A percentile compares a stretch with the other conserved stretches of the same genome.
phyloP scores from a whole-genome alignment of 2,888 invertebrate genomes.

The Helleia helle region DNA sequence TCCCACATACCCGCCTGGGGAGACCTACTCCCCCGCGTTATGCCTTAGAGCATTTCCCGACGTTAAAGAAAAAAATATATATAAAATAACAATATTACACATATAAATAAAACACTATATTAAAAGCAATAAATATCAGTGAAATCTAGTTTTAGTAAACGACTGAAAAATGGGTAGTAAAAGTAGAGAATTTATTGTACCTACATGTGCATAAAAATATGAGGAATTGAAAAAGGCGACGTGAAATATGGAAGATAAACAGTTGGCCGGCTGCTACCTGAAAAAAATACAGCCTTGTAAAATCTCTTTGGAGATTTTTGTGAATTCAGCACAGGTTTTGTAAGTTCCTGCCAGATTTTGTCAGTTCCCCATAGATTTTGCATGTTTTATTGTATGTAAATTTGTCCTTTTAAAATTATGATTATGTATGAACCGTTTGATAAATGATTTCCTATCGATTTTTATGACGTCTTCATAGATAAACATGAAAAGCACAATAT shows the following conservation, averaged over 20 bases:
- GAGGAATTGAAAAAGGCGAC: slow-evolving; percentile 39
- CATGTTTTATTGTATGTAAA: slow-evolving; percentile 8
- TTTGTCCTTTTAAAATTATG: too few relatives aligned
- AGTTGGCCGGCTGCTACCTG: slow-evolving; percentile 24
- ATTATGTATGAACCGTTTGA: too few relatives aligned
- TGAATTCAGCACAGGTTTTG: slow-evolving; percentile 31
- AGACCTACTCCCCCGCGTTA: too few relatives aligned
- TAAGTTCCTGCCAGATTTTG: too few relatives aligned
- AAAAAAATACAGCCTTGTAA: slow-evolving; percentile 50
- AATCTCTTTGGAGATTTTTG: slow-evolving; percentile 38
- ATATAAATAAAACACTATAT: neutral
- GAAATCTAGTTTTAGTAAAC: neutral
- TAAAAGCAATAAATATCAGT: slow-evolving; percentile 1
- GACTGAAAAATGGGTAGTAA: neutral
- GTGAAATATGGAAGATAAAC: slow-evolving; percentile 45
- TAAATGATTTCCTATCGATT: too few relatives aligned
- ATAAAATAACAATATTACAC: too few relatives aligned
- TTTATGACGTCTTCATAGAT: too few relatives aligned
- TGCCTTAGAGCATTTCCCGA: too few relatives aligned
- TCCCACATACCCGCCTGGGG: too few relatives aligned
- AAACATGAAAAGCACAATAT: too few relatives aligned
- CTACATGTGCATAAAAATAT: slow-evolving; percentile 22
- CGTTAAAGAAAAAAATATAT: too few relatives aligned
- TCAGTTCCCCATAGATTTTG: slow-evolving; percentile 31
- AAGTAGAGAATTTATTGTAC: slow-evolving; percentile 13